Evolutionary conservation across 30 jellyfish, hydroid and myxozoan genomes (phyloP).

Genomic region (Nemopilema nomurai): DNA sequence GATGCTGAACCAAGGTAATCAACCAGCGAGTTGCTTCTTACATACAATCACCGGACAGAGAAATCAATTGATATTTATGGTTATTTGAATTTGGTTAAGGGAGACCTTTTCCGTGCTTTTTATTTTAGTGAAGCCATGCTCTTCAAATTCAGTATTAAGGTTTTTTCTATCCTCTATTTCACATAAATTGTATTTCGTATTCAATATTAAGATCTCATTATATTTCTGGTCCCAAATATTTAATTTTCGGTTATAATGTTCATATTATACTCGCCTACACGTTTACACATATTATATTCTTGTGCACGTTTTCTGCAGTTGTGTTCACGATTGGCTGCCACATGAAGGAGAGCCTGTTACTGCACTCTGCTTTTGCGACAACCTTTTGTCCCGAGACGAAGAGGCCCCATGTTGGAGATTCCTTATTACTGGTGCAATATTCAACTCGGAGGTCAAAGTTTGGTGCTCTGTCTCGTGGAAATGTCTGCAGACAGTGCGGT

Average conservation of each 20-base stretch:
- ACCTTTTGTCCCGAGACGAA: constrained; percentile 70
- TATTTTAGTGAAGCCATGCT: too few relatives aligned
- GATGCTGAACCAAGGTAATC: constrained; percentile 59
- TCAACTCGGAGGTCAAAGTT: constrained; percentile 72
- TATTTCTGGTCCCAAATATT: too few relatives aligned
- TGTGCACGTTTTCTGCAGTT: constrained; percentile 67
- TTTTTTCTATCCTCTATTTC: too few relatives aligned
- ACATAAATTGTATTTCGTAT: too few relatives aligned
- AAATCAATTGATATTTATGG: neutral
- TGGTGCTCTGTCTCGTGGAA: constrained; percentile 99
- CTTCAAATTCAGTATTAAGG: too few relatives aligned
- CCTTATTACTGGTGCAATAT: constrained; percentile 87
- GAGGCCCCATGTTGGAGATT: constrained; percentile 86
- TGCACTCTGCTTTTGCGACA: constrained; percentile 85
- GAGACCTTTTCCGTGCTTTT: too few relatives aligned
- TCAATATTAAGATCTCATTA: too few relatives aligned
- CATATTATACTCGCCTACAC: too few relatives aligned
- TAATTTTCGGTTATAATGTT: too few relatives aligned
- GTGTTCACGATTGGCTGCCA: constrained; percentile 96
- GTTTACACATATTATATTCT: too few relatives aligned
- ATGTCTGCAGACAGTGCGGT: constrained; percentile 82
- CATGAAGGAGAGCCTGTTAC: constrained; percentile 94
- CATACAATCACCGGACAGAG: neutral
- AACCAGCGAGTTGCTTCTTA: neutral
- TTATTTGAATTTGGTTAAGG: neutral